Percentiles rank a stretch among this genome's conserved stretches.
These are phyloP conservation scores for Cheilosia pagana DNA, from an alignment of 2,888 invertebrate genomes.

Conservation along the genomic window DNA sequence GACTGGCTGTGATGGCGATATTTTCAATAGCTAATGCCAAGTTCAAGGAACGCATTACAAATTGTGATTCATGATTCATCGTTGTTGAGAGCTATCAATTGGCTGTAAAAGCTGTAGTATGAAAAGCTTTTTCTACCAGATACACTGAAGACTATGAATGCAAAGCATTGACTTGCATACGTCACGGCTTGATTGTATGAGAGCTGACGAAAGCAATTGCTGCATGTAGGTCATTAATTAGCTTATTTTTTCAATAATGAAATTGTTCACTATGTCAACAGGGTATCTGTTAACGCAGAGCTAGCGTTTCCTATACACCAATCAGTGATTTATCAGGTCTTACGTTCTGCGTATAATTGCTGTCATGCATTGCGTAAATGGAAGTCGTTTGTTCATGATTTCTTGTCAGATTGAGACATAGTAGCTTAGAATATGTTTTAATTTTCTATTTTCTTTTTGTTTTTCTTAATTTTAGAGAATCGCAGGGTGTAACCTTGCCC, in stretches of 20 bases:
- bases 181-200: slow-evolving; percentile 8
- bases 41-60: slow-evolving; percentile 79
- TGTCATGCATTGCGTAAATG: not conserved
- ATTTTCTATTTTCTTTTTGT: not conserved
- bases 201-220: slow-evolving; percentile 24
- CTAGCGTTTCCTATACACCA: slow-evolving; percentile 13
- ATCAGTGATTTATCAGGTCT: slow-evolving; percentile 2
- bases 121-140: slow-evolving; percentile 24
- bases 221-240: slow-evolving; percentile 42
- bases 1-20: not conserved
- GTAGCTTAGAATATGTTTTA: not conserved
- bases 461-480: slow-evolving; percentile 86
- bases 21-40: slow-evolving; percentile 74
- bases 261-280: slow-evolving; percentile 23
- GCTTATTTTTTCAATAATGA: slow-evolving; percentile 21
- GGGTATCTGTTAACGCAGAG: slow-evolving; percentile 14
- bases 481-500: slow-evolving; percentile 92
- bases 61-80: slow-evolving; percentile 56
- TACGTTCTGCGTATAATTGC: not conserved
- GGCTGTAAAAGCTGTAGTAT: slow-evolving; percentile 35
- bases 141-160: not conserved
- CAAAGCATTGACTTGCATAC: slow-evolving; percentile 14
- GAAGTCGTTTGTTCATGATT: not conserved
- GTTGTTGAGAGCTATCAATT: slow-evolving; percentile 40
- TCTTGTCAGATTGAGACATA: not conserved